A percentile compares a stretch with the other conserved stretches of the same genome.
Conservation (phyloP, 2,113 vertebrate genomes). For the Psephotus haematonotus region DNA sequence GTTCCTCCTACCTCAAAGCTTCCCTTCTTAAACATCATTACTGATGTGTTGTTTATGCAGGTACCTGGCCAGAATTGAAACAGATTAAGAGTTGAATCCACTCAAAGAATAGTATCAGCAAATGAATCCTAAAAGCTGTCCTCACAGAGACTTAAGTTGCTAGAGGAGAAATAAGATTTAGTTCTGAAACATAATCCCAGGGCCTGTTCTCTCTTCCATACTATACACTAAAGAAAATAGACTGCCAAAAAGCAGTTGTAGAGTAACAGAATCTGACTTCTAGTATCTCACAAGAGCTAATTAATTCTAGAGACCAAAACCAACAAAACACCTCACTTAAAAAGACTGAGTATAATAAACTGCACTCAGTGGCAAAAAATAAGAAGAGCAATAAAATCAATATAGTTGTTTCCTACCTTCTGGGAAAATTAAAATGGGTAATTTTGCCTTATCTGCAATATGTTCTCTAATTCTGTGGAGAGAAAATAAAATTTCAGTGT, state of each 20-base stretch:
- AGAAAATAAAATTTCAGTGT: slow-evolving; percentile 1
- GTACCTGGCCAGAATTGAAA: slow-evolving; percentile 78
- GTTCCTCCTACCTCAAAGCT: slow-evolving; percentile 94
- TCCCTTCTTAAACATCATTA: slow-evolving; percentile 99
- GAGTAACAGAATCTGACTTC: neutral
- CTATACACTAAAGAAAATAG: neutral
- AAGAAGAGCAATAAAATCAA: neutral
- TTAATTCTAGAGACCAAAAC: neutral
- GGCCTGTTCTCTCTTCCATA: neutral
- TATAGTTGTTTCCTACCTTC: slow-evolving; percentile 82
- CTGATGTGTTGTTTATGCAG: slow-evolving; percentile 93
- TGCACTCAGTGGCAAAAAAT: neutral
- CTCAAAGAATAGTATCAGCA: neutral
- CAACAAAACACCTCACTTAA: neutral
- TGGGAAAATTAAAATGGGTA: slow-evolving; percentile 95
- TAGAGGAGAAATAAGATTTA: neutral
- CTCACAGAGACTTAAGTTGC: neutral
- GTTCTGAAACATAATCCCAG: neutral
- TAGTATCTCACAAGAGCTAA: neutral
- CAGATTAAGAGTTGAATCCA: neutral
- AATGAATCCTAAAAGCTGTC: neutral
- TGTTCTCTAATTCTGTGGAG: slow-evolving; percentile 85
- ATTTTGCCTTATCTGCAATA: slow-evolving; percentile 84
- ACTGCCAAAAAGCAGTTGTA: neutral
- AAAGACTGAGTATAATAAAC: neutral